These are phyloP conservation scores for Polyommatus iphigenia DNA, from an alignment of 2,888 invertebrate species.

Conservation along the genomic window DNA sequence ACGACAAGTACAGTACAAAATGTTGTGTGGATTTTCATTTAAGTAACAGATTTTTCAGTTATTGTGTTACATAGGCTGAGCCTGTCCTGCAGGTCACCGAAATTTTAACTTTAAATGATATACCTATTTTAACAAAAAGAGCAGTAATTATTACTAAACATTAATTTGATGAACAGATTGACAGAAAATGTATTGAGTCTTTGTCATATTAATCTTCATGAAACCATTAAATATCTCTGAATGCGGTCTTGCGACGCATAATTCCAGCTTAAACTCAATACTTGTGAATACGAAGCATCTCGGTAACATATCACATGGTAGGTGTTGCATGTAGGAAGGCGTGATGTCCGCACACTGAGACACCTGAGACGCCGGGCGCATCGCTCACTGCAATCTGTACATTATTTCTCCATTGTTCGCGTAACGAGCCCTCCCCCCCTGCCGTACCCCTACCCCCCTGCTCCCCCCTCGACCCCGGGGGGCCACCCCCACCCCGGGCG, in stretches of 20 bases:
- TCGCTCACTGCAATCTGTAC: constrained; percentile 81
- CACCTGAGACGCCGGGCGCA: constrained; percentile 79
- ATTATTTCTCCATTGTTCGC: constrained; percentile 81
- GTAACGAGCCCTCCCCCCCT: constrained; percentile 73
- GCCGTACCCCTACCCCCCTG: constrained; percentile 58
- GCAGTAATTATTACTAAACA: too few relatives aligned
- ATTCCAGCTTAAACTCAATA: not conserved
- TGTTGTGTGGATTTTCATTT: too few relatives aligned
- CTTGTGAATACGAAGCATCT: not conserved
- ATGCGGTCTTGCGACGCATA: not conserved
- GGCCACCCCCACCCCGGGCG: constrained; percentile 79
- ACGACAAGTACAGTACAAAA: too few relatives aligned
- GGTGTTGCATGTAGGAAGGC: constrained; percentile 44
- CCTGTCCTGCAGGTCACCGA: too few relatives aligned
- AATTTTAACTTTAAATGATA: too few relatives aligned
- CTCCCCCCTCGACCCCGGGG: constrained; percentile 55
- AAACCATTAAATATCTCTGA: too few relatives aligned
- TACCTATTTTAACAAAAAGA: too few relatives aligned
- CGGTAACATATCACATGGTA: not conserved
- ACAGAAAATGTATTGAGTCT: too few relatives aligned
- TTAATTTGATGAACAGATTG: too few relatives aligned
- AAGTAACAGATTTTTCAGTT: too few relatives aligned
- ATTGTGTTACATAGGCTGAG: too few relatives aligned
- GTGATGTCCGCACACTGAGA: constrained; percentile 70
- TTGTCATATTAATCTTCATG: too few relatives aligned